These are phyloP conservation scores for Rhabdophis nuchalis DNA, from an alignment of 2,797 vertebrate species.

Conservation along the genomic window DNA sequence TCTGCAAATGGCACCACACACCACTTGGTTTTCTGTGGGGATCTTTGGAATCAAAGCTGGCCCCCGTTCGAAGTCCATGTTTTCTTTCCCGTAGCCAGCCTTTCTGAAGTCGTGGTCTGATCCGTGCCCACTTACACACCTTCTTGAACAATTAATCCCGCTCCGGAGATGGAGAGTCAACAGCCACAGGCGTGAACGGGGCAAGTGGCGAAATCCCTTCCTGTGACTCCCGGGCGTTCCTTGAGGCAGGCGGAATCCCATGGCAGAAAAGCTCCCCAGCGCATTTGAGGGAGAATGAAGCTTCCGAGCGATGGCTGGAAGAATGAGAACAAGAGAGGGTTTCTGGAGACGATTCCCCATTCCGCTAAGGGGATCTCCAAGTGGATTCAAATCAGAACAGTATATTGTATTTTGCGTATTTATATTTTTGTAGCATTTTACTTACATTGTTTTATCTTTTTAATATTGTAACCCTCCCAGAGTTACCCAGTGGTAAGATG, in stretches of 20 bases:
- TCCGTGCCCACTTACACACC: background rate
- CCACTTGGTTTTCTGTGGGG: background rate
- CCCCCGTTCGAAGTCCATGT: no score
- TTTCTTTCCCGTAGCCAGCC: background rate
- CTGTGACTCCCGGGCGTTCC: background rate
- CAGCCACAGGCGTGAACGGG: background rate
- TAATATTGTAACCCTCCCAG: background rate
- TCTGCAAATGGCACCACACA: background rate
- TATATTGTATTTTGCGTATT: background rate
- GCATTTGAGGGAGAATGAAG: accelerated
- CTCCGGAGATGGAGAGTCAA: background rate
- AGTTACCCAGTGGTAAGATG: background rate
- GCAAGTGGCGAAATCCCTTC: background rate
- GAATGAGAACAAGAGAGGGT: accelerated
- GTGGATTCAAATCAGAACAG: background rate
- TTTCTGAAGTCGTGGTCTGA: background rate
- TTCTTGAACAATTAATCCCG: background rate
- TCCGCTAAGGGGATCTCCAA: background rate
- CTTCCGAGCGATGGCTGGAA: background rate
- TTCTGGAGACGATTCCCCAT: background rate
- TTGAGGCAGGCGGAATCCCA: accelerated
- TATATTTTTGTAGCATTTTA: background rate
- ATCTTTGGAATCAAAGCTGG: background rate
- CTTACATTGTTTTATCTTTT: background rate
- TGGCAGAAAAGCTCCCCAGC: accelerated